Conservation (phyloP, 2,113 vertebrate genomes). For the Petromus typicus region DNA sequence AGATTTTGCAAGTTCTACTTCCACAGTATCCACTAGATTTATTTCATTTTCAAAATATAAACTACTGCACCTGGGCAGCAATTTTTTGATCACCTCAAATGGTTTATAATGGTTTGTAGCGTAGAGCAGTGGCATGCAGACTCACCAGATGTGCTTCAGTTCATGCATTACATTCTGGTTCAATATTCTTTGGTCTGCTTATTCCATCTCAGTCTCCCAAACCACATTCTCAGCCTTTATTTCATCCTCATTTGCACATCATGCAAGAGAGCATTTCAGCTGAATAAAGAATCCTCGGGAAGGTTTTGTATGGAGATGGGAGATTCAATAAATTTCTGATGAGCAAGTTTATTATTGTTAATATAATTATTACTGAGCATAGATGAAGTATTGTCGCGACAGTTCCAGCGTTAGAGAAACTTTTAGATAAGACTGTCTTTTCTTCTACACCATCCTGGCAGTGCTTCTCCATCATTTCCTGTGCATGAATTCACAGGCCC, state of each 20-base stretch:
- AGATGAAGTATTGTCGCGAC: slow-evolving; percentile 21
- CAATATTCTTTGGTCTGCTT: slow-evolving; percentile 77
- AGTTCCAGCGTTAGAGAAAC: neutral
- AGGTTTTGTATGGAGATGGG: slow-evolving; percentile 52
- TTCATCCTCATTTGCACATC: slow-evolving; percentile 76
- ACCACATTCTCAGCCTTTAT: slow-evolving; percentile 67
- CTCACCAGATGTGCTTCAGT: slow-evolving; percentile 71
- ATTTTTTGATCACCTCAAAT: slow-evolving; percentile 78
- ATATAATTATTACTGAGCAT: slow-evolving; percentile 52
- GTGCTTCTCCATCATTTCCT: slow-evolving; percentile 40
- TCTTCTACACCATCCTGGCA: neutral
- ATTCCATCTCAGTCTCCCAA: slow-evolving; percentile 68
- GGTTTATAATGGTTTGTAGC: slow-evolving; percentile 74
- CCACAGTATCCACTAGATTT: slow-evolving; percentile 79
- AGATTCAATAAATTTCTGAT: slow-evolving; percentile 66
- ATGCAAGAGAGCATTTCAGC: slow-evolving; percentile 66
- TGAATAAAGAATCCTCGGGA: slow-evolving; percentile 72
- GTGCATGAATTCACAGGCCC: neutral
- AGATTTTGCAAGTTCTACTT: slow-evolving; percentile 77
- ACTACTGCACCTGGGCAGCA: slow-evolving; percentile 77
- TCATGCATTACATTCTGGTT: slow-evolving; percentile 75
- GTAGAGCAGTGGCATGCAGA: neutral
- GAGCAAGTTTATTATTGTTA: slow-evolving; percentile 67
- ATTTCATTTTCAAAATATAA: slow-evolving; percentile 85
- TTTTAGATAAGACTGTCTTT: neutral